Conservation (phyloP, 2,888 invertebrate genomes). For the Cephus pulcher region DNA sequence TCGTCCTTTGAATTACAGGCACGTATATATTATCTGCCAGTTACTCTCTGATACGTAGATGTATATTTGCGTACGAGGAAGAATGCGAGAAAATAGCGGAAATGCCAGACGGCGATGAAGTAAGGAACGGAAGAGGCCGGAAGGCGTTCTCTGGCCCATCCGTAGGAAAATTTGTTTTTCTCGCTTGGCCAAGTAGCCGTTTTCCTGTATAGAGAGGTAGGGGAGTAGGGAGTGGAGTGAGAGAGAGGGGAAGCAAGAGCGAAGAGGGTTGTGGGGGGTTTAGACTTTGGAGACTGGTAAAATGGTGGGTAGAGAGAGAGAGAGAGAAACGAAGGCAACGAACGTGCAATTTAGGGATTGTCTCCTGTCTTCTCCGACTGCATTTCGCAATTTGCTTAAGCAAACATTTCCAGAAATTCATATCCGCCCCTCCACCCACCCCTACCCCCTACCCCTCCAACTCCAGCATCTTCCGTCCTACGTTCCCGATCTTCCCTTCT, state of each 20-base stretch:
- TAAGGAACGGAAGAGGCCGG: slow-evolving; percentile 12
- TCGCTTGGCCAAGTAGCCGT: slow-evolving; percentile 12
- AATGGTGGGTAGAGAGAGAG: too few relatives aligned
- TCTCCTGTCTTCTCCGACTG: slow-evolving; percentile 20
- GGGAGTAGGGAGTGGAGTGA: too few relatives aligned
- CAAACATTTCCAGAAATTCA: slow-evolving; percentile 54
- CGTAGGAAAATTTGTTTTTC: slow-evolving; percentile 30
- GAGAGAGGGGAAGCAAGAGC: neutral
- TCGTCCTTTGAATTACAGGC: neutral
- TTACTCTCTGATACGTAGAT: neutral
- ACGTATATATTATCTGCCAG: neutral
- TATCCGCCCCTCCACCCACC: slow-evolving; percentile 34
- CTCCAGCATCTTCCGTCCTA: neutral
- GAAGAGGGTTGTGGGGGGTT: too few relatives aligned
- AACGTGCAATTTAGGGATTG: slow-evolving; percentile 25
- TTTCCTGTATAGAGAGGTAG: neutral
- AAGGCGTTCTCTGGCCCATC: slow-evolving; percentile 7
- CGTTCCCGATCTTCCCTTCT: neutral
- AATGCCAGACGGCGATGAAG: slow-evolving; percentile 17
- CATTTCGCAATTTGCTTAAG: slow-evolving; percentile 55
- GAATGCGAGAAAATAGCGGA: neutral
- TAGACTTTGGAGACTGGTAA: too few relatives aligned
- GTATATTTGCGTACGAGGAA: neutral
- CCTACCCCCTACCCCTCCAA: neutral
- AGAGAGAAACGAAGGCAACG: neutral